These are phyloP conservation scores for Oscheius sp. DNA, from an alignment of 2,888 invertebrate genomes.

Conservation along the genomic window DNA sequence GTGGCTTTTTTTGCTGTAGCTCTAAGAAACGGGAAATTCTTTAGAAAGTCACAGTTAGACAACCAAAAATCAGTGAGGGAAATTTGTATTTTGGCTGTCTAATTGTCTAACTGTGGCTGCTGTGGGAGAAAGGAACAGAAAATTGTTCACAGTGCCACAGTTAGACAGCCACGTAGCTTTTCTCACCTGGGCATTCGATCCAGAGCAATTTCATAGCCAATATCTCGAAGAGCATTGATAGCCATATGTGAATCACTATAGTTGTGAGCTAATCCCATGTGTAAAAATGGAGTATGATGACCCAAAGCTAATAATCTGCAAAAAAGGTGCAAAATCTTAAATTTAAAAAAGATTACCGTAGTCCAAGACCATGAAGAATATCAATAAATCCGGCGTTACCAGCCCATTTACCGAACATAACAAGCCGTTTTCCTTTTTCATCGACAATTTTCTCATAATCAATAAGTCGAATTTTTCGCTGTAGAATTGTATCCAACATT, in stretches of 20 bases:
- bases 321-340: background rate
- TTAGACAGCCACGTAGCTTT: no score
- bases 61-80: no score
- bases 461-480: slow-evolving; percentile 91
- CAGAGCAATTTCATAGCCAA: slow-evolving; percentile 97
- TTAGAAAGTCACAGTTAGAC: no score
- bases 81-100: no score
- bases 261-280: slow-evolving; percentile 97
- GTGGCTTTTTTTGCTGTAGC: no score
- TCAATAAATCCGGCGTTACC: slow-evolving; percentile 95
- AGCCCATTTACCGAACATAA: slow-evolving; percentile 98
- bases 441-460: slow-evolving; percentile 98
- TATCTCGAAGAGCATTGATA: slow-evolving; percentile 93
- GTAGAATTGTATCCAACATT: slow-evolving; percentile 91
- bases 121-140: no score
- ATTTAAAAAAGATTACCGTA: slow-evolving; percentile 77
- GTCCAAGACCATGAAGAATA: slow-evolving; percentile 94
- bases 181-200: slow-evolving; percentile 88
- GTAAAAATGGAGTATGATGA: slow-evolving; percentile 99
- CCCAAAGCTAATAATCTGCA: slow-evolving; percentile 86
- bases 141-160: no score
- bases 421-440: slow-evolving; percentile 87
- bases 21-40: no score
- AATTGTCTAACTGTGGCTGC: no score
- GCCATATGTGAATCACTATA: slow-evolving; percentile 98